These are phyloP conservation scores for Seladonia tumulorum DNA, from an alignment of 2,888 invertebrate species.

Conservation along the genomic window DNA sequence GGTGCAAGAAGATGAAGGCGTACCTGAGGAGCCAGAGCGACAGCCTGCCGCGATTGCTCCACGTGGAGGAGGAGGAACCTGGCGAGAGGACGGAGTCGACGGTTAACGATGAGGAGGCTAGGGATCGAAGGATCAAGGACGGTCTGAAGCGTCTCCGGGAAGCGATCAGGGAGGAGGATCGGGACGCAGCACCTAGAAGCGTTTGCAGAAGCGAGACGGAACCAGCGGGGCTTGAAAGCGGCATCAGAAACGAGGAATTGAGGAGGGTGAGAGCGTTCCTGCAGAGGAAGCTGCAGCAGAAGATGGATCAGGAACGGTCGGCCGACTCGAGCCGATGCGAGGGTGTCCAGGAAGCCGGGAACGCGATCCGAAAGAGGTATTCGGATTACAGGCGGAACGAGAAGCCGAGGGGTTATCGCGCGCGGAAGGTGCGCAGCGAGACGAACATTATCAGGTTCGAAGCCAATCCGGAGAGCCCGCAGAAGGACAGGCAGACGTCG, in stretches of 20 bases:
- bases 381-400: conserved; percentile 66
- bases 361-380: conserved; percentile 69
- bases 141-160: conserved; percentile 24
- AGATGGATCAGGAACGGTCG: conserved; percentile 73
- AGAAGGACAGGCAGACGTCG: conserved; percentile 45
- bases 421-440: conserved; percentile 77
- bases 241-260: conserved; percentile 70
- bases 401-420: conserved; percentile 67
- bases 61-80: conserved; percentile 46
- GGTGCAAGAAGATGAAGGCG: conserved; percentile 75
- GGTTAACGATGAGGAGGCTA: neutral
- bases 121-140: conserved; percentile 17
- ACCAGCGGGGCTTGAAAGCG: conserved; percentile 13
- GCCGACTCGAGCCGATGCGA: conserved; percentile 17
- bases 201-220: neutral
- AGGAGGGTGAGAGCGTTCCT: conserved; percentile 73
- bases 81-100: neutral
- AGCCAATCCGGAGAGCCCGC: conserved; percentile 58
- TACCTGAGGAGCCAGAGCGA: conserved; percentile 73
- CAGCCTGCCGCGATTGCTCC: conserved; percentile 44
- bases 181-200: neutral
- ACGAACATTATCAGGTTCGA: conserved; percentile 69
- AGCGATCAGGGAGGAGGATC: conserved; percentile 11
- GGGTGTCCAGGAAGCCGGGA: neutral
- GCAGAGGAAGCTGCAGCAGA: conserved; percentile 72